Evolutionary conservation across 2,888 invertebrate species (phyloP).

Genomic region (Ormyrus rosae): DNA sequence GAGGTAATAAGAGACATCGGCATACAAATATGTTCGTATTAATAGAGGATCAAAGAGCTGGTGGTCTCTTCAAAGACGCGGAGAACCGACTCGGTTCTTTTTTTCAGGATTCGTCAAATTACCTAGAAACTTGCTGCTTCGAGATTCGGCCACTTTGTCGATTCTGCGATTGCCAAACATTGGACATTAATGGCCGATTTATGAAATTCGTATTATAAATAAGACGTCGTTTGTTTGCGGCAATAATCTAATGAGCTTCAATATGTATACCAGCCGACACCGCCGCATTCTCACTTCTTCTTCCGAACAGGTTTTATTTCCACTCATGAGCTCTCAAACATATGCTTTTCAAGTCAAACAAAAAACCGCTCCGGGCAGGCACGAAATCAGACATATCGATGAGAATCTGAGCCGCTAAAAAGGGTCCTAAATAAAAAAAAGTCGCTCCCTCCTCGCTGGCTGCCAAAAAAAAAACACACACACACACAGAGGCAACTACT

Average conservation of each 20-base stretch:
- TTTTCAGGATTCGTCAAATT: slow-evolving; percentile 18
- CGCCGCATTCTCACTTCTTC: too few species aligned
- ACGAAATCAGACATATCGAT: slow-evolving; percentile 16
- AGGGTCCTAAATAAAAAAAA: too few species aligned
- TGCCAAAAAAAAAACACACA: background rate
- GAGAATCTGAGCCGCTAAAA: background rate
- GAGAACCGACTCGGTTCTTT: slow-evolving; percentile 5
- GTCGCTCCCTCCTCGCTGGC: background rate
- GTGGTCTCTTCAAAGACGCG: slow-evolving; percentile 54
- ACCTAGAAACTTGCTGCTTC: too few species aligned
- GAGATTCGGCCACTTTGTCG: too few species aligned
- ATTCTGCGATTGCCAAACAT: too few species aligned
- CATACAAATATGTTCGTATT: slow-evolving; percentile 74
- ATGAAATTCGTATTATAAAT: too few species aligned
- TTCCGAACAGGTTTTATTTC: too few species aligned
- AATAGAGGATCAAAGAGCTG: slow-evolving; percentile 64
- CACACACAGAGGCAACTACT: background rate
- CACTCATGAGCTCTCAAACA: too few species aligned
- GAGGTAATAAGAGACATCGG: slow-evolving; percentile 73
- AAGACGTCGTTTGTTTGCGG: too few species aligned
- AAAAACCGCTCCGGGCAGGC: background rate
- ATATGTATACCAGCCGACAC: too few species aligned
- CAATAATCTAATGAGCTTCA: too few species aligned
- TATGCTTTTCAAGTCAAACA: background rate
- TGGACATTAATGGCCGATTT: too few species aligned